These are phyloP conservation scores for Oreortyx pictus DNA, from an alignment of 2,797 vertebrate genomes.

Conservation along the genomic window DNA sequence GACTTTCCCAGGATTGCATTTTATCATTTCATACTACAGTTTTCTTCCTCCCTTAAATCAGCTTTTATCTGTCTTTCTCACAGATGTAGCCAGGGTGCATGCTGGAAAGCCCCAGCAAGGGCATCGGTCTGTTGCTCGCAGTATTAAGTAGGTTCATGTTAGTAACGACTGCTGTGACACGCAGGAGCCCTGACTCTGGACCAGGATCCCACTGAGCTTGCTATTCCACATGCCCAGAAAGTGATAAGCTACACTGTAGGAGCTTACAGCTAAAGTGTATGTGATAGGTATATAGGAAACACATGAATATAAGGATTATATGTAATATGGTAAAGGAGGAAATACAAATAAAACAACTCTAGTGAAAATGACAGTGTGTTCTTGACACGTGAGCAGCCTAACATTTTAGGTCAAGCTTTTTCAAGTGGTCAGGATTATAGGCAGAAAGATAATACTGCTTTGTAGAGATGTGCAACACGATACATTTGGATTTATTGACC, in stretches of 20 bases:
- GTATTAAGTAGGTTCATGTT: not conserved
- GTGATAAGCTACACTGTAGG: not conserved
- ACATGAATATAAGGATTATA: not conserved
- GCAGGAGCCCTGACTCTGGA: not conserved
- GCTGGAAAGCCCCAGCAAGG: not conserved
- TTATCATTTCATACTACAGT: not conserved
- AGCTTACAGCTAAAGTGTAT: not conserved
- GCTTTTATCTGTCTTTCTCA: not conserved
- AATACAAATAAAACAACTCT: not conserved
- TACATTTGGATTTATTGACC: not conserved
- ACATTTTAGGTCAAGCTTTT: not conserved
- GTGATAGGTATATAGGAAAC: not conserved
- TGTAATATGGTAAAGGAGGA: not conserved
- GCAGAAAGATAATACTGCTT: not conserved
- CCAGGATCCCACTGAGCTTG: not conserved
- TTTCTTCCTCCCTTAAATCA: constrained; percentile 17
- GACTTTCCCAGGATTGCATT: not conserved
- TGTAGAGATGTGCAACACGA: not conserved
- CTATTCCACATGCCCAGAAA: not conserved
- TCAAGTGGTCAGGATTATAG: not conserved
- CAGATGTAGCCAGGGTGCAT: not conserved
- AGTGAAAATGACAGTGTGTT: not conserved
- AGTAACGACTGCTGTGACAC: not conserved
- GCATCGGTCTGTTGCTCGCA: not conserved
- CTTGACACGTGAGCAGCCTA: not conserved